phyloP scores from a whole-genome alignment of 2,888 invertebrate genomes.

The Protophormia terraenovae region DNA sequence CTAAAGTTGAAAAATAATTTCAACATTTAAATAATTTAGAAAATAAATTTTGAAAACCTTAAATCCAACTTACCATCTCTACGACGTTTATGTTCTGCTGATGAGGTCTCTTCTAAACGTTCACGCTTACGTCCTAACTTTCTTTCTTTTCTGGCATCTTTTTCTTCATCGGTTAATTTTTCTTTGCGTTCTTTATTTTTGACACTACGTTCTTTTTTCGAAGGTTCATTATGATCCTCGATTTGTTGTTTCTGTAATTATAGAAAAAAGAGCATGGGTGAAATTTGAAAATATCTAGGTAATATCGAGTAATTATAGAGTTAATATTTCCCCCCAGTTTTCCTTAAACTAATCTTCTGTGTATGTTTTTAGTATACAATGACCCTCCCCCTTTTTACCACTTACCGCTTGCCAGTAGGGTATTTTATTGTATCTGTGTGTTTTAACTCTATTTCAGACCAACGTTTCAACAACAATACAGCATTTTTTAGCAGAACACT shows the following conservation, averaged over 20 bases:
- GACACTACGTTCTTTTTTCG: slow-evolving; percentile 82
- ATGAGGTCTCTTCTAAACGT: slow-evolving; percentile 86
- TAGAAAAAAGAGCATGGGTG: slow-evolving; percentile 62
- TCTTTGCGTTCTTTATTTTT: slow-evolving; percentile 84
- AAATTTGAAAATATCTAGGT: neutral
- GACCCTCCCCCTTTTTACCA: slow-evolving; percentile 4
- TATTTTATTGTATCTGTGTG: slow-evolving; percentile 34
- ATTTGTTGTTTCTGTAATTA: slow-evolving; percentile 77
- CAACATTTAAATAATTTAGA: slow-evolving; percentile 8
- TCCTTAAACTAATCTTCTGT: slow-evolving; percentile 7
- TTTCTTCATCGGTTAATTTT: slow-evolving; percentile 89
- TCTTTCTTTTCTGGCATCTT: slow-evolving; percentile 90
- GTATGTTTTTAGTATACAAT: neutral
- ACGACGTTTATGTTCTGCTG: slow-evolving; percentile 88
- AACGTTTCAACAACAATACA: slow-evolving; percentile 67
- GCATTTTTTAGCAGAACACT: slow-evolving; percentile 40
- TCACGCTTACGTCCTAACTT: slow-evolving; percentile 91
- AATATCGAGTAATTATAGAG: neutral
- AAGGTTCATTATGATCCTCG: slow-evolving; percentile 77
- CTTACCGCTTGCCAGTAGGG: slow-evolving; percentile 49
- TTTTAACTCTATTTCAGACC: slow-evolving; percentile 51
- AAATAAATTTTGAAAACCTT: neutral
- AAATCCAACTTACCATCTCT: slow-evolving; percentile 85
- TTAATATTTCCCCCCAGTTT: neutral
- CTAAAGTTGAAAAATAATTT: slow-evolving; percentile 67